Percentiles rank a stretch among this genome's conserved stretches.
Evolutionary conservation across 2,113 vertebrate genomes (phyloP).

Genomic region (Trematocara nigrifrons): DNA sequence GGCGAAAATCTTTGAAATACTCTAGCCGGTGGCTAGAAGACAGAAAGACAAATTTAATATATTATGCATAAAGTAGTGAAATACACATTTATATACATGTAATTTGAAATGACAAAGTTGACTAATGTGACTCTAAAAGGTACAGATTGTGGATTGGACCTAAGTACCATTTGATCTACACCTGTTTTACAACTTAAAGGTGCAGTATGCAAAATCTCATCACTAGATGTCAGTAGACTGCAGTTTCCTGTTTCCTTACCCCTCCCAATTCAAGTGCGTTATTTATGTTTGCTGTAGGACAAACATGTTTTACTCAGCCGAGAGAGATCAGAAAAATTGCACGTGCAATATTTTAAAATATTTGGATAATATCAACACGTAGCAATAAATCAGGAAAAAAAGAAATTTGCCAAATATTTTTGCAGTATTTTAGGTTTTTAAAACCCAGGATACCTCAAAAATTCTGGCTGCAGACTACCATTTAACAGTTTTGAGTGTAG

Average conservation of each 20-base stretch:
- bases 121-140: neutral
- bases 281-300: neutral
- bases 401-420: neutral
- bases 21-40: constrained; percentile 59
- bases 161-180: neutral
- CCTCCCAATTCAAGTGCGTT: neutral
- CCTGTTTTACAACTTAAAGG: neutral
- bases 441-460: neutral
- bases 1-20: constrained; percentile 72
- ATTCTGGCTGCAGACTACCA: accelerated
- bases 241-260: neutral
- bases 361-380: neutral
- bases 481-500: neutral
- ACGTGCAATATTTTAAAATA: accelerated
- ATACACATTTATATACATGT: neutral
- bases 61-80: accelerated
- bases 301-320: neutral
- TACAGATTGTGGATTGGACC: neutral
- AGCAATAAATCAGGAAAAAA: neutral
- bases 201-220: neutral
- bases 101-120: neutral
- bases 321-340: neutral
- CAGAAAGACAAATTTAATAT: neutral
- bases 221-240: neutral
- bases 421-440: neutral